These are phyloP conservation scores for Ctenodactylus gundi DNA, from an alignment of 2,113 vertebrate species.

Conservation along the genomic window DNA sequence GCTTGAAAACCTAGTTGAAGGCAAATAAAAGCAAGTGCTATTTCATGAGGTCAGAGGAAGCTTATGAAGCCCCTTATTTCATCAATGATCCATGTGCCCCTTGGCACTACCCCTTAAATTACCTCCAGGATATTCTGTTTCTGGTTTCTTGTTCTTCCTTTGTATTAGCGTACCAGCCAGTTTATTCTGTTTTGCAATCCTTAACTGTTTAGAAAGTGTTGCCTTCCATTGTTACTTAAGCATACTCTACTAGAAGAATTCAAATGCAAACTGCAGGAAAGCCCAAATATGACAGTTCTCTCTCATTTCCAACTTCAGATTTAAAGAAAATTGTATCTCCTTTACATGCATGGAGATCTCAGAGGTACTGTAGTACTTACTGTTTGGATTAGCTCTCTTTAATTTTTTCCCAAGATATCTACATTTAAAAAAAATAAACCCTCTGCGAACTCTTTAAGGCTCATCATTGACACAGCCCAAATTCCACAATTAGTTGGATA, in stretches of 20 bases:
- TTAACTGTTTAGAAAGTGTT: neutral
- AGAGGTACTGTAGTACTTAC: neutral
- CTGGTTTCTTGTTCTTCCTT: constrained; percentile 18
- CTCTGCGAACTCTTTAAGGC: neutral
- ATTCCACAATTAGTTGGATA: constrained; percentile 8
- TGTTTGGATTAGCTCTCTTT: neutral
- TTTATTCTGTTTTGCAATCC: neutral
- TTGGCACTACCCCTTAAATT: neutral
- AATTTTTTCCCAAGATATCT: neutral
- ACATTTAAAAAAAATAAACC: neutral
- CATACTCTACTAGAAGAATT: neutral
- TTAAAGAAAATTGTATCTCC: constrained; percentile 16
- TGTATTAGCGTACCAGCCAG: neutral
- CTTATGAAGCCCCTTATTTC: neutral
- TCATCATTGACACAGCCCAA: neutral
- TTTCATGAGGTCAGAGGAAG: neutral
- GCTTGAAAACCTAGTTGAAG: neutral
- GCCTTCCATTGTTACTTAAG: neutral
- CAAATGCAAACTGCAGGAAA: neutral
- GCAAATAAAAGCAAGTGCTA: neutral
- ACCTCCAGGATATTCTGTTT: neutral
- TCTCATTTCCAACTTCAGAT: neutral
- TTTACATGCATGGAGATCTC: neutral
- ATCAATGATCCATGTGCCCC: neutral
- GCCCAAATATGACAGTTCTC: neutral